These are phyloP conservation scores for Mesochorus sp. DNA, from an alignment of 2,888 invertebrate genomes.

Conservation along the genomic window DNA sequence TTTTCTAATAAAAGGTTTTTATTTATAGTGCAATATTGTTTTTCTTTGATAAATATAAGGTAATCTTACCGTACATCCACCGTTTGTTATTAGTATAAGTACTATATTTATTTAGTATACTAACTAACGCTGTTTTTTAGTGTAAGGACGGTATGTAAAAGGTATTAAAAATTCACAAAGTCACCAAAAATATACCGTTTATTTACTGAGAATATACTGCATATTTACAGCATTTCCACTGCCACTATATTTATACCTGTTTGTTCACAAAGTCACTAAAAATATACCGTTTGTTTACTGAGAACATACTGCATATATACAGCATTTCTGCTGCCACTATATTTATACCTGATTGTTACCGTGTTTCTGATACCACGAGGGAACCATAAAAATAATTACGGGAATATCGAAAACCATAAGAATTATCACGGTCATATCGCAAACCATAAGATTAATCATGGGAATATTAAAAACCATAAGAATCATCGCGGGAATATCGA, in stretches of 20 bases:
- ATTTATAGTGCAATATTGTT: constrained; percentile 6
- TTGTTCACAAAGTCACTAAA: too few relatives aligned
- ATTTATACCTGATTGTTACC: constrained; percentile 3
- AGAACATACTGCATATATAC: neutral
- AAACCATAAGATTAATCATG: too few relatives aligned
- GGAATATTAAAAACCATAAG: too few relatives aligned
- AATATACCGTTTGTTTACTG: constrained; percentile 1
- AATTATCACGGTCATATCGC: too few relatives aligned
- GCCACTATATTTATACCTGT: constrained; percentile 9
- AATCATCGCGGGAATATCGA: too few relatives aligned
- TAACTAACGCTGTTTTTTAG: constrained; percentile 3
- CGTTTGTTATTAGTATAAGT: constrained; percentile 6
- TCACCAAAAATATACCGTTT: neutral
- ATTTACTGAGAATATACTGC: neutral
- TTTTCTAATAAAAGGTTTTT: neutral
- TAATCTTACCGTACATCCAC: constrained; percentile 6
- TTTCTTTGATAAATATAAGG: constrained; percentile 1
- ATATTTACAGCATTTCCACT: too few relatives aligned
- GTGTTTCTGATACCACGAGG: constrained; percentile 1
- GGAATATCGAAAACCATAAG: too few relatives aligned
- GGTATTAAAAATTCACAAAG: neutral
- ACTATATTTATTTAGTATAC: constrained; percentile 1
- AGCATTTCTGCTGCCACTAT: constrained; percentile 4
- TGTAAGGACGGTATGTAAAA: neutral
- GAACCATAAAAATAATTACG: too few relatives aligned